Evolutionary conservation across 2,113 vertebrate genomes (phyloP), one percentile per base, ranked within the genome.

Genomic region (Taurulus bubalis): DNA sequence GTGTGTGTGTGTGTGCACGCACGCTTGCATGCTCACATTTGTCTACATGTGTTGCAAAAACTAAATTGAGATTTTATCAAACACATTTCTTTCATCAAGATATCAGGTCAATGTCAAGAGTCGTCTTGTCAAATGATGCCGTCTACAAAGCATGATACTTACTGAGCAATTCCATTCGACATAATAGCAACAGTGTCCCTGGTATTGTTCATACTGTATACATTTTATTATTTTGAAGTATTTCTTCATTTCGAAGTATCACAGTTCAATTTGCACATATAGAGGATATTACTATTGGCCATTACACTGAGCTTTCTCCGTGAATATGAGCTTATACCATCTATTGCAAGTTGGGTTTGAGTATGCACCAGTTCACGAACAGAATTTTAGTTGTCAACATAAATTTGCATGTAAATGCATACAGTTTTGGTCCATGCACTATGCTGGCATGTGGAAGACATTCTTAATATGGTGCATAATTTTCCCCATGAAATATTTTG

Each of bases 381-480:
- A 79, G 63, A 80, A 74, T 74, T 70, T 9, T 45, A 74, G 59
- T 55, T 72, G 66, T 69, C 24, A 6, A 74, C 59, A 81, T 75
- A 76, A 38, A 84, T 84, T 80, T 82, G 60, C 78, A 86, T 86
- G 28, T 75, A 72, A 83, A 85, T 85, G 20, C 55, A 75, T 24
- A 59, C 15, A 38, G 49, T 51, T 71, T 71, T 47, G 28, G 62
- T 42, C 49, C 45, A 53, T 67, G 65, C 56, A 70, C 45, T 32
- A 49, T 55, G 64, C 69, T 75, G 60, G 34, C 71, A 60, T 51
- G 67, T 16, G 38, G 42, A 26, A 62, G 42, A 69, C 38, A 78
- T 32, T 62, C 36, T 65, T 42, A 32, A 82, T 40, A 62, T 55
- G 30, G 47, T 59, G 70, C 64, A 77, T 79, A 45, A 83, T 83